A percentile compares a stretch with the other conserved stretches of the same genome.
Conservation (phyloP, 1,140 invertebrate species). For the Hirudo medicinalis region DNA sequence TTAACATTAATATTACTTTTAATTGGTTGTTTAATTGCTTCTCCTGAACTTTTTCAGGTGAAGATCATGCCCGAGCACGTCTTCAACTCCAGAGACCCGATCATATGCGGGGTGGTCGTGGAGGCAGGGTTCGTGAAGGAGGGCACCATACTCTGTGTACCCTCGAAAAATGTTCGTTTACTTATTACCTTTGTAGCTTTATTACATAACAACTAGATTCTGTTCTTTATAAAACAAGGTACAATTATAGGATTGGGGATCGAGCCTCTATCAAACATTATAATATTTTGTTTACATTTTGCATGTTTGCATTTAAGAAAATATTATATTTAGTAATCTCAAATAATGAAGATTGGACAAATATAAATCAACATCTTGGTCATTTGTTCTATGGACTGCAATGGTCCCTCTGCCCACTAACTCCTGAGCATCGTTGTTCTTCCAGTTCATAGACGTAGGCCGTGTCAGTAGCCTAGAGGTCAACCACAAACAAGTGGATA, state of each 20-base stretch:
- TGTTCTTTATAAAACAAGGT: no score
- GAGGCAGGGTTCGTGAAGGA: slow-evolving; percentile 89
- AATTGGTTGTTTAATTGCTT: neutral
- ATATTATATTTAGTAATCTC: no score
- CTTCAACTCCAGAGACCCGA: slow-evolving; percentile 94
- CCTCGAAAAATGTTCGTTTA: slow-evolving; percentile 60
- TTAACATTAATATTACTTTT: neutral
- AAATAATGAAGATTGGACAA: no score
- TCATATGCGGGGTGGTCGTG: slow-evolving; percentile 86
- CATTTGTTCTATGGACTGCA: no score
- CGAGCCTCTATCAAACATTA: no score
- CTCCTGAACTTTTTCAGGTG: slow-evolving; percentile 39
- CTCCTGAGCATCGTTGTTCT: neutral
- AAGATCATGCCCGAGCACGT: slow-evolving; percentile 73
- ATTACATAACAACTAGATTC: no score
- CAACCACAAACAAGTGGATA: slow-evolving; percentile 66
- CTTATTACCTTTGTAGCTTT: neutral
- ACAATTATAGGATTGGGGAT: no score
- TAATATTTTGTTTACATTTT: no score
- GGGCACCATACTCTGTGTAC: slow-evolving; percentile 92
- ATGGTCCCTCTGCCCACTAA: no score
- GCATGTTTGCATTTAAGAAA: no score
- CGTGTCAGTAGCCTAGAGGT: slow-evolving; percentile 84
- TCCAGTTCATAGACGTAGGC: slow-evolving; percentile 82
- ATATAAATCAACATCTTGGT: no score